These are phyloP conservation scores for Anneissia japonica DNA, from an alignment of 35 echinoderm and acorn worm genomes.

Conservation along the genomic window DNA sequence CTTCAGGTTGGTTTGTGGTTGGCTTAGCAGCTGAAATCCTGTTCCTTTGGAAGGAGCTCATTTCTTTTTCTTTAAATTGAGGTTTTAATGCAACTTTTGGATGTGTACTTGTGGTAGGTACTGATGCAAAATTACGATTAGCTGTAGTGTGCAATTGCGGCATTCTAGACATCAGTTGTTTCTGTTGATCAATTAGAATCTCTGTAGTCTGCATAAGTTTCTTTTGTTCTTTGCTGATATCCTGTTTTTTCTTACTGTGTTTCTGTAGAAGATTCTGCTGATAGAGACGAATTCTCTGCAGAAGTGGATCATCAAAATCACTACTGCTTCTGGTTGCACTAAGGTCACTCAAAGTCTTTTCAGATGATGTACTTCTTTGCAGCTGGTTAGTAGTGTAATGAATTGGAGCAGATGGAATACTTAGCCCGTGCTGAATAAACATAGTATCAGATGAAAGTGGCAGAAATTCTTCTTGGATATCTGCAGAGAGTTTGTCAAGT, in stretches of 20 bases:
- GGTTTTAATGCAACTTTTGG: background rate
- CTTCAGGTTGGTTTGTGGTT: too few species aligned
- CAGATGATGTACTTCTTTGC: background rate
- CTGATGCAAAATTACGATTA: background rate
- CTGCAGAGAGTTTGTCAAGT: too few species aligned
- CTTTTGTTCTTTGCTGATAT: background rate
- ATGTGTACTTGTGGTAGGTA: background rate
- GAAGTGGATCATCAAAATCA: background rate
- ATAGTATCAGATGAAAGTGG: too few species aligned
- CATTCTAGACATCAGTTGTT: background rate
- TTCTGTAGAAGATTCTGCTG: background rate
- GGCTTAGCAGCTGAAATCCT: background rate
- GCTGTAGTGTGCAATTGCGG: background rate
- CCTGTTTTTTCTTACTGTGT: background rate
- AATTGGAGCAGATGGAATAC: too few species aligned
- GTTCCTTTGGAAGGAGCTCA: background rate
- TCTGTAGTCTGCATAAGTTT: background rate
- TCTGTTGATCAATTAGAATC: background rate
- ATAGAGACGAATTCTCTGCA: background rate
- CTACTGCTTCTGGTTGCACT: background rate
- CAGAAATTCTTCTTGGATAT: too few species aligned
- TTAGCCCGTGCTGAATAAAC: too few species aligned
- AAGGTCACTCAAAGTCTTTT: background rate
- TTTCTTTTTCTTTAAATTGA: background rate
- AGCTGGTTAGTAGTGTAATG: background rate